phyloP scores from a whole-genome alignment of 35 echinoderm and acorn worm genomes.

The Ptychodera flava region DNA sequence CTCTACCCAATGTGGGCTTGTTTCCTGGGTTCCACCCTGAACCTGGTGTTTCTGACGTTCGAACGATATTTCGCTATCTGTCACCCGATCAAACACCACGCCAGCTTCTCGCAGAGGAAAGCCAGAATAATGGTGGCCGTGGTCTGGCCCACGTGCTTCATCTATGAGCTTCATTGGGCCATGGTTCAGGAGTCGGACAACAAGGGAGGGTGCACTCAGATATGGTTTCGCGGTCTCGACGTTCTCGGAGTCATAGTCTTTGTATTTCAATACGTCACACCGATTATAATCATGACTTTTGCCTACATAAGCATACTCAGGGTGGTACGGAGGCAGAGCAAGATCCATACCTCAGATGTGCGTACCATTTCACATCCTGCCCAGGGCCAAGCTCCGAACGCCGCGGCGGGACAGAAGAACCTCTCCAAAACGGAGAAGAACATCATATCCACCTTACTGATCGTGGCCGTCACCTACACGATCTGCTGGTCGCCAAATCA shows the following conservation, averaged over 20 bases:
- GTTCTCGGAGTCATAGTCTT: slow-evolving; percentile 58
- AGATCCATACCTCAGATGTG: slow-evolving; percentile 10
- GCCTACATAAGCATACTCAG: slow-evolving; percentile 74
- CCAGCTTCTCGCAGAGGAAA: slow-evolving; percentile 43
- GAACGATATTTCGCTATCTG: slow-evolving; percentile 78
- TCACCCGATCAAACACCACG: slow-evolving; percentile 55
- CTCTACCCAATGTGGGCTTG: slow-evolving; percentile 65
- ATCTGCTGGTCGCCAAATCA: slow-evolving; percentile 57
- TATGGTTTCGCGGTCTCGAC: slow-evolving; percentile 8
- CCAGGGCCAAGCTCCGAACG: not conserved
- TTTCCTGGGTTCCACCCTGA: slow-evolving; percentile 66
- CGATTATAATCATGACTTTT: slow-evolving; percentile 69
- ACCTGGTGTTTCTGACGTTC: slow-evolving; percentile 60
- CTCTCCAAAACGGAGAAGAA: slow-evolving; percentile 11
- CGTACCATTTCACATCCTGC: too few species aligned
- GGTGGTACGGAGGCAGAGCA: slow-evolving; percentile 41
- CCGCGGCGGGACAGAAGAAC: not conserved
- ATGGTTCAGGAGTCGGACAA: slow-evolving; percentile 16
- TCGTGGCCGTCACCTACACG: slow-evolving; percentile 29
- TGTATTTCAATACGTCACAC: slow-evolving; percentile 71
- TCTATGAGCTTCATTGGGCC: slow-evolving; percentile 65
- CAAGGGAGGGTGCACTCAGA: not conserved
- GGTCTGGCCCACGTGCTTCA: slow-evolving; percentile 51
- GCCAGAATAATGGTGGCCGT: slow-evolving; percentile 32
- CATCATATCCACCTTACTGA: slow-evolving; percentile 33